Evolutionary conservation across 2,888 invertebrate species (phyloP), one percentile per base, ranked within the genome.

Genomic region (Buathra laborator): DNA sequence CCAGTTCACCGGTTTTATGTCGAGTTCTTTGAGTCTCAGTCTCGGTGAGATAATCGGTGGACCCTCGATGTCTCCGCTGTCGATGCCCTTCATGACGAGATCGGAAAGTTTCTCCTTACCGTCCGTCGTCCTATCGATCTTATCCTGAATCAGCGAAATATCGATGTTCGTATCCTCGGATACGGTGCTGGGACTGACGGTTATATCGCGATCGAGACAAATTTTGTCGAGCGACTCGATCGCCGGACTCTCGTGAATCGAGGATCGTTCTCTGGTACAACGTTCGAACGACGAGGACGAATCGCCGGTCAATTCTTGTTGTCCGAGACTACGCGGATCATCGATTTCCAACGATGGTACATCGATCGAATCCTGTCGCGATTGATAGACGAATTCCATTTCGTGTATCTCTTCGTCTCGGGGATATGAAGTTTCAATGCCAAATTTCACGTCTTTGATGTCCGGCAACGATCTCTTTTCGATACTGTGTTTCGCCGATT

Each of bases 1-100:
- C 94, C 94, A 94, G 24, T 92, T 88, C 1, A 91, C 91, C 0
- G 92, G 92, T 32, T 92, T 91, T 48, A 94, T 93, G 43, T 94
- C 93, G 4, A 94, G 86, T 3, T 91, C 93, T 12, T 89, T 91
- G 1, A 92, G 86, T 75, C 90, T 93, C 3, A 89, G 70, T 56
- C 90, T 91, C 0, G 93, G 93, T 0, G 93, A 93, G 1, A 93
- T 79, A 59, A 93, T 76, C 0, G 92, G 91, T 0, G 93, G 93
- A 51, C 92, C 93, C 4, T 92, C 92, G 3, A 92, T 91, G 43
- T 92, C 93, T 12, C 84, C 78, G 46, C 24, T 64, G 3, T 75
- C 80, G 32, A 68, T 24, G 24, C 80, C 64, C 14, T 71, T 71
- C 0, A 85, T 75, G 2, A 74, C n/a, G 10, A 85, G 59, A 32